Conservation (phyloP, 2,888 invertebrate genomes). For the Nomada flava region DNA sequence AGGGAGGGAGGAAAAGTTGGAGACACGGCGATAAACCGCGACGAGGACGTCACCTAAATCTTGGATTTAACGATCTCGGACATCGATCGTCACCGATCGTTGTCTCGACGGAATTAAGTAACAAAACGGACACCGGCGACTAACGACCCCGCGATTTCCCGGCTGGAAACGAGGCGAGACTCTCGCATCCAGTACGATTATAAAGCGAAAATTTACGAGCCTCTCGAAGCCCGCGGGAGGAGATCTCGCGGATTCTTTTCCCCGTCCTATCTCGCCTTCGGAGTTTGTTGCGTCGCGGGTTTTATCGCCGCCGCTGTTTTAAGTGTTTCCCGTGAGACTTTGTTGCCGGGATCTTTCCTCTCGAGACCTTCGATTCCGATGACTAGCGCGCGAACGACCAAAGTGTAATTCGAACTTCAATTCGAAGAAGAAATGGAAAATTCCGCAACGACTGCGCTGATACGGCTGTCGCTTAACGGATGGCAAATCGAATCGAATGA, state of each 20-base stretch:
- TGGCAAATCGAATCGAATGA: neutral
- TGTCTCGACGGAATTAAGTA: constrained; percentile 59
- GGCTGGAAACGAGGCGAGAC: constrained; percentile 20
- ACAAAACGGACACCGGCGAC: constrained; percentile 57
- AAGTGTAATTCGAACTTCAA: no score
- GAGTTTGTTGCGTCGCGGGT: constrained; percentile 61
- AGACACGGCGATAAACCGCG: constrained; percentile 53
- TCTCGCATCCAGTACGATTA: constrained; percentile 67
- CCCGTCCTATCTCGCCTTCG: constrained; percentile 20
- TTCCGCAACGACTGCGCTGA: neutral
- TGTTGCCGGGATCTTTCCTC: constrained; percentile 37
- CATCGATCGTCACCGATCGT: constrained; percentile 63
- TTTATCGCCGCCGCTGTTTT: constrained; percentile 69
- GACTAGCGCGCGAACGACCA: neutral
- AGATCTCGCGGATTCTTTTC: constrained; percentile 41
- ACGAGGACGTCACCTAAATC: constrained; percentile 60
- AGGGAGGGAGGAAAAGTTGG: constrained; percentile 1
- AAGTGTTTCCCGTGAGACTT: constrained; percentile 63
- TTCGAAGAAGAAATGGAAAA: neutral
- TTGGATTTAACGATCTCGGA: constrained; percentile 64
- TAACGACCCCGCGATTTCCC: constrained; percentile 37
- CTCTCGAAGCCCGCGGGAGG: constrained; percentile 24
- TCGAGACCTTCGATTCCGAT: constrained; percentile 41
- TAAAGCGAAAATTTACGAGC: constrained; percentile 77
- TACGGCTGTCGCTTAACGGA: neutral